Percentiles rank a stretch among this genome's conserved stretches.
Evolutionary conservation across 2,797 vertebrate species (phyloP).

Genomic region (Halcyon badia): DNA sequence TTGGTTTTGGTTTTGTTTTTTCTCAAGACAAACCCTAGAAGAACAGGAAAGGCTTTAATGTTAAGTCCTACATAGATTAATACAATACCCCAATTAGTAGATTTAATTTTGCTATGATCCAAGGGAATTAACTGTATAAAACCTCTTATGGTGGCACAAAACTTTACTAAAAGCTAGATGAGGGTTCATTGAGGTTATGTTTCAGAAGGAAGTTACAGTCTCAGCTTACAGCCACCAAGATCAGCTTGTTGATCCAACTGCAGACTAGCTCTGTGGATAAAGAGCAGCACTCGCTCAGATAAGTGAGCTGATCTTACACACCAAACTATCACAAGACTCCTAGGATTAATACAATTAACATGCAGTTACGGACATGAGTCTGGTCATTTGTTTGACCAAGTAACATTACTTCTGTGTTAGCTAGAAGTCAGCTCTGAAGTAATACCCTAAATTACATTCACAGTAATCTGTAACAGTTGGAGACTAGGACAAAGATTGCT

Average conservation of each 20-base stretch:
- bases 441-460: neutral
- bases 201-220: neutral
- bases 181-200: neutral
- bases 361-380: neutral
- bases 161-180: neutral
- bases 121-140: constrained; percentile 3
- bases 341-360: neutral
- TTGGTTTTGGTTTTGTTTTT: neutral
- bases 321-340: neutral
- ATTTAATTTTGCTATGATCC: neutral
- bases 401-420: neutral
- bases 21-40: neutral
- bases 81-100: neutral
- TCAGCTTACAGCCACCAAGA: neutral
- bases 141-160: neutral
- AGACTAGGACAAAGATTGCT: neutral
- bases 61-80: neutral
- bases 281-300: neutral
- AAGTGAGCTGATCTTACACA: neutral
- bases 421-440: neutral
- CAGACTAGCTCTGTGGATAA: neutral
- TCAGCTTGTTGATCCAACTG: neutral
- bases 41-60: neutral
- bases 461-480: neutral
- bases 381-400: neutral